phyloP scores from a whole-genome alignment of 2,113 vertebrate genomes.

The Phocoena phocoena region DNA sequence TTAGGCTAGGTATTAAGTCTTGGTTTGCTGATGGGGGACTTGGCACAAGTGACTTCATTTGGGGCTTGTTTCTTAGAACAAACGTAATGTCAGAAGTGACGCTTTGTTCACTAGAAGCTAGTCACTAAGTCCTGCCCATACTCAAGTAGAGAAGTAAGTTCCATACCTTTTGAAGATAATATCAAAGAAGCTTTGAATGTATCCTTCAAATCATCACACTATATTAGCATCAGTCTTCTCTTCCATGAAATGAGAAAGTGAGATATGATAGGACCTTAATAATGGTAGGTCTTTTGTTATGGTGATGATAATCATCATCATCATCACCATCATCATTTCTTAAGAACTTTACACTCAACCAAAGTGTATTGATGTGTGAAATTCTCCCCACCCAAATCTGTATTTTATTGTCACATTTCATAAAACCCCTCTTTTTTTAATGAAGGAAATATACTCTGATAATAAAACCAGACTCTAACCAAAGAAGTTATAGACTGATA shows the following conservation, averaged over 20 bases:
- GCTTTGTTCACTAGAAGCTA: not conserved
- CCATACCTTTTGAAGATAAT: not conserved
- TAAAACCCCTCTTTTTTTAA: not conserved
- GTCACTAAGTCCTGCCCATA: not conserved
- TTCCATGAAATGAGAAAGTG: not conserved
- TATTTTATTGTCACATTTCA: not conserved
- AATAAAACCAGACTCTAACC: not conserved
- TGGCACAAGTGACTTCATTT: not conserved
- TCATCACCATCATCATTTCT: not conserved
- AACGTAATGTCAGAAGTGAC: not conserved
- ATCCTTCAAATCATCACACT: not conserved
- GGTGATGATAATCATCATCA: not conserved
- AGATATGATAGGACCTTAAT: not conserved
- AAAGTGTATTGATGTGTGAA: not conserved
- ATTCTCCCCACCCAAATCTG: not conserved
- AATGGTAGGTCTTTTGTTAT: not conserved
- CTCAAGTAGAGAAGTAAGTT: not conserved
- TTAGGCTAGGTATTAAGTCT: not conserved
- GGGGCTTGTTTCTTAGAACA: too few relatives aligned
- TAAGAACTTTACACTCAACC: not conserved
- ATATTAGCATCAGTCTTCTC: not conserved
- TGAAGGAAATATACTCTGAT: not conserved
- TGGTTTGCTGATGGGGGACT: not conserved
- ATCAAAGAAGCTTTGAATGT: not conserved
- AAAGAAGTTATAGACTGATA: not conserved